phyloP scores from a whole-genome alignment of 1,140 invertebrate genomes.

The Bombus balteatus region DNA sequence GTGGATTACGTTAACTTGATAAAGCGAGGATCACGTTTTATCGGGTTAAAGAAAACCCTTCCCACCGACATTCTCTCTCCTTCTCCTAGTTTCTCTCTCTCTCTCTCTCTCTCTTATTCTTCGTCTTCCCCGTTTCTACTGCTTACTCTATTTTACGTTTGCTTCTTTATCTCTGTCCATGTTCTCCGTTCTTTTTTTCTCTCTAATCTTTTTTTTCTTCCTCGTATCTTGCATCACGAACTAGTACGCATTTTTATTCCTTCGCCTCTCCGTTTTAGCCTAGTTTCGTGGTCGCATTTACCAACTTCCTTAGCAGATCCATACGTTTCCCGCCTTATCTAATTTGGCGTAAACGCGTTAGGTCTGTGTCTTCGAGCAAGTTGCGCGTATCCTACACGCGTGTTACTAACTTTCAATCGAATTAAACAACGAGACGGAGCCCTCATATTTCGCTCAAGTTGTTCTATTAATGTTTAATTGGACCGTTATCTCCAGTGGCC shows the following conservation, averaged over 20 bases:
- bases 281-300: not conserved
- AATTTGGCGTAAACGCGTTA: conserved; percentile 8
- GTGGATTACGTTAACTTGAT: conserved; percentile 65
- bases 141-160: not conserved
- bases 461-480: conserved; percentile 29
- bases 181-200: not conserved
- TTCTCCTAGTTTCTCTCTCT: not conserved
- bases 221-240: not conserved
- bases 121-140: not conserved
- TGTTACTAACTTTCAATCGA: conserved; percentile 25
- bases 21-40: conserved; percentile 67
- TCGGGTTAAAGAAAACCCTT: conserved; percentile 66
- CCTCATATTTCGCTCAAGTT: conserved; percentile 17
- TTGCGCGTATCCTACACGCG: not conserved
- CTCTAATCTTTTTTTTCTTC: not conserved
- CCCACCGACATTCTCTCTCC: conserved; percentile 5
- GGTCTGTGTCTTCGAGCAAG: not conserved
- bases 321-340: conserved; percentile 12
- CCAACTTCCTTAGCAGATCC: not conserved
- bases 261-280: not conserved
- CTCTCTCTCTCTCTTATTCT: not conserved
- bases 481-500: conserved; percentile 13
- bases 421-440: not conserved
- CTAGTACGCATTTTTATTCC: conserved; percentile 21
- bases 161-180: not conserved